Conservation (phyloP, 1,140 invertebrate species). For the Aphelinus certus region DNA sequence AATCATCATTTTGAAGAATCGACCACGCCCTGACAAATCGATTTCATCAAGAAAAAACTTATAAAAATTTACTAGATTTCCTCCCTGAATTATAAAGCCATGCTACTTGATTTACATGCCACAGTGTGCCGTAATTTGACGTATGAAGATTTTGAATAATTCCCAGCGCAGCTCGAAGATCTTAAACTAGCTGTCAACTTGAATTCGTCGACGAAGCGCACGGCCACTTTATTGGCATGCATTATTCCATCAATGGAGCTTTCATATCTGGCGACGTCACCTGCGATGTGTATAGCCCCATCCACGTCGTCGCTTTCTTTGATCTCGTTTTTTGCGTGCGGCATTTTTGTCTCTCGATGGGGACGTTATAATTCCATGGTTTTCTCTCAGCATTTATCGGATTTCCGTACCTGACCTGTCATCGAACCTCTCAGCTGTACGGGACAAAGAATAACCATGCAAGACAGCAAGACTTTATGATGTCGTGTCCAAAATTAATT, state of each 20-base stretch:
- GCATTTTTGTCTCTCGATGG: background rate
- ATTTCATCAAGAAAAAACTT: too few species aligned
- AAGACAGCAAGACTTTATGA: background rate
- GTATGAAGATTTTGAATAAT: conserved; percentile 38
- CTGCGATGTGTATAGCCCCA: background rate
- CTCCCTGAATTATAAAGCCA: too few species aligned
- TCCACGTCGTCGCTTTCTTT: background rate
- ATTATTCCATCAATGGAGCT: conserved; percentile 21
- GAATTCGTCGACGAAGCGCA: background rate
- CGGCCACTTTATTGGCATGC: conserved; percentile 9
- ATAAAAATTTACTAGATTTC: too few species aligned
- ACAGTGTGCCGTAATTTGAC: conserved; percentile 24
- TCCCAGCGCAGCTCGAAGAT: background rate
- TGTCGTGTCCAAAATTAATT: conserved; percentile 36
- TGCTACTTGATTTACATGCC: too few species aligned
- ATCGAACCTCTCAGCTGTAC: too few species aligned
- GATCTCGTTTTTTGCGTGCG: background rate
- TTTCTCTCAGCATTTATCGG: conserved; percentile 9
- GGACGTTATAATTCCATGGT: conserved; percentile 3
- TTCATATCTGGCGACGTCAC: background rate
- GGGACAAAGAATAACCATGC: too few species aligned
- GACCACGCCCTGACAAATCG: too few species aligned
- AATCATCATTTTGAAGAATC: too few species aligned
- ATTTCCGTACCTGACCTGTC: background rate
- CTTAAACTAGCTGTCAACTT: conserved; percentile 23